Conservation (phyloP, 1,140 invertebrate genomes). For the Orussus abietinus region DNA sequence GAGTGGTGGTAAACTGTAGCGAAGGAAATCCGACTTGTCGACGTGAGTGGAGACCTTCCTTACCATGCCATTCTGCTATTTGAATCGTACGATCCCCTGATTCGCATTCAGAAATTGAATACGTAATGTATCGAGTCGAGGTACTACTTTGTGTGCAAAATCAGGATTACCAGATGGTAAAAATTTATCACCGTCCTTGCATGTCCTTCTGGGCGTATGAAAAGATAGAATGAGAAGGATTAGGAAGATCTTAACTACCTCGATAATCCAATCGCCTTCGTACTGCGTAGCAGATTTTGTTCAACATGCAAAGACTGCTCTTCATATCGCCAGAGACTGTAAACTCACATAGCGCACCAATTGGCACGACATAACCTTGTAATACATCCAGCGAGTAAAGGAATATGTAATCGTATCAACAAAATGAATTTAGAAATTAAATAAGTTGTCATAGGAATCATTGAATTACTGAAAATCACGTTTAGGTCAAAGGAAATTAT, state of each 20-base stretch:
- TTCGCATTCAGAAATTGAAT: too few relatives aligned
- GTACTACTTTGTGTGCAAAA: too few relatives aligned
- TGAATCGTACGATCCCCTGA: too few relatives aligned
- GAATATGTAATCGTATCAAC: slow-evolving; percentile 22
- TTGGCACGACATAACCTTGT: slow-evolving; percentile 21
- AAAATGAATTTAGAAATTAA: slow-evolving; percentile 11
- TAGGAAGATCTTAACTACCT: slow-evolving; percentile 22
- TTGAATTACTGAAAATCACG: slow-evolving; percentile 26
- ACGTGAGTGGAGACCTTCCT: too few relatives aligned
- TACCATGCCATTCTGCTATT: too few relatives aligned
- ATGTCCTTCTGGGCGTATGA: too few relatives aligned
- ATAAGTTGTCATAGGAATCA: slow-evolving; percentile 23
- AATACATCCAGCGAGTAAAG: slow-evolving; percentile 22
- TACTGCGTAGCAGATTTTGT: slow-evolving; percentile 28
- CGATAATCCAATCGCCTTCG: slow-evolving; percentile 29
- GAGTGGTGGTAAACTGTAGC: too few relatives aligned
- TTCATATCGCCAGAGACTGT: slow-evolving; percentile 39
- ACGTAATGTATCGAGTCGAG: too few relatives aligned
- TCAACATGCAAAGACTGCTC: slow-evolving; percentile 34
- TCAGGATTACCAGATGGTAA: too few relatives aligned
- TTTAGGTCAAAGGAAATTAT: slow-evolving; percentile 42
- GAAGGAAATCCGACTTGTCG: too few relatives aligned
- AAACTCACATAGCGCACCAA: slow-evolving; percentile 18
- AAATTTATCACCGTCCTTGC: too few relatives aligned
- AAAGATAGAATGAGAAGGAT: too few relatives aligned